phyloP scores from a whole-genome alignment of 1,140 invertebrate genomes.

The Leptoteleia sp. region DNA sequence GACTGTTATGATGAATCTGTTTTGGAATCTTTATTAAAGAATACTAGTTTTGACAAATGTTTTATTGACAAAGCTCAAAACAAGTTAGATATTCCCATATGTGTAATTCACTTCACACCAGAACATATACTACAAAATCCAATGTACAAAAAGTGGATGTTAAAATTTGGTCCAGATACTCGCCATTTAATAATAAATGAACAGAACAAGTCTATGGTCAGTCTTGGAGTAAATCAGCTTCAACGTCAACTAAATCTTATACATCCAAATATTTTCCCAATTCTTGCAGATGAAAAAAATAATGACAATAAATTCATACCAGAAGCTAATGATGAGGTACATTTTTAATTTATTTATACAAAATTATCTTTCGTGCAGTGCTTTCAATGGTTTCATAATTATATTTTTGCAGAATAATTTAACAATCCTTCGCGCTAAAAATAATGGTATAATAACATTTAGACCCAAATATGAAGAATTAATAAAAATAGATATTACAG shows the following conservation, averaged over 20 bases:
- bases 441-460: no score
- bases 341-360: no score
- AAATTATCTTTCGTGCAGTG: no score
- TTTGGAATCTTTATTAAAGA: constrained; percentile 83
- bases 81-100: constrained; percentile 82
- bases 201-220: constrained; percentile 85
- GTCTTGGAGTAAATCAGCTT: constrained; percentile 87
- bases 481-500: no score
- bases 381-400: no score
- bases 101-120: constrained; percentile 94
- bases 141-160: constrained; percentile 87
- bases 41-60: constrained; percentile 82
- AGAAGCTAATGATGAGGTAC: no score
- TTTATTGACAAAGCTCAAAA: constrained; percentile 78
- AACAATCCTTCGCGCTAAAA: no score
- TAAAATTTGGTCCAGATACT: constrained; percentile 85
- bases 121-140: constrained; percentile 84
- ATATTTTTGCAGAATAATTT: no score
- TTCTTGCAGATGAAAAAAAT: constrained; percentile 80
- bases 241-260: constrained; percentile 91
- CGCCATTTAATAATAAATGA: constrained; percentile 89
- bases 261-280: constrained; percentile 88
- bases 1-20: constrained; percentile 90
- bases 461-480: no score
- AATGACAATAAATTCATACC: no score